These are phyloP conservation scores for Anthophora plumipes DNA, from an alignment of 2,888 invertebrate genomes.

Conservation along the genomic window DNA sequence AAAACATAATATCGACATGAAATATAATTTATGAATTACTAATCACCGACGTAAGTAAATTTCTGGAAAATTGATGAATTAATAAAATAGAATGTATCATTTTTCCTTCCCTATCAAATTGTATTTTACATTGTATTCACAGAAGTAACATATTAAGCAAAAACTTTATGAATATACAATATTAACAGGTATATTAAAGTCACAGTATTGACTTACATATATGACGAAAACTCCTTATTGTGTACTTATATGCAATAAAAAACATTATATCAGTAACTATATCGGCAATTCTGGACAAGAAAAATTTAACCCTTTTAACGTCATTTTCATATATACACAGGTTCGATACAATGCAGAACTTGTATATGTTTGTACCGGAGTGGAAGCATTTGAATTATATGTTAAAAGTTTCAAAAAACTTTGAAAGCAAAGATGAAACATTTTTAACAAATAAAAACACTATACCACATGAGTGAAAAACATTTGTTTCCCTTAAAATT, in stretches of 20 bases:
- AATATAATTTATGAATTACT: slow-evolving; percentile 23
- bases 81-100: slow-evolving; percentile 34
- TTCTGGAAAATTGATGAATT: slow-evolving; percentile 24
- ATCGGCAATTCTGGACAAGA: too few relatives aligned
- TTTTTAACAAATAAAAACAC: too few relatives aligned
- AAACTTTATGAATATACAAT: slow-evolving; percentile 44
- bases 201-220: slow-evolving; percentile 10
- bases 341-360: too few relatives aligned
- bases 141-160: slow-evolving; percentile 47
- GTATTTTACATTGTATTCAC: slow-evolving; percentile 33
- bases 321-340: too few relatives aligned
- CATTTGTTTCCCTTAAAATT: too few relatives aligned
- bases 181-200: slow-evolving; percentile 51
- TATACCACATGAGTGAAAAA: too few relatives aligned
- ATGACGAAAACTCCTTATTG: slow-evolving; percentile 44
- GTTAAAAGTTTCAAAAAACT: too few relatives aligned
- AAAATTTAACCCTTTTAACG: too few relatives aligned
- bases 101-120: slow-evolving; percentile 17
- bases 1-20: slow-evolving; percentile 33
- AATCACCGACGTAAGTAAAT: slow-evolving; percentile 24
- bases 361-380: too few relatives aligned
- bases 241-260: slow-evolving; percentile 63
- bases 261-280: slow-evolving; percentile 57
- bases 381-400: too few relatives aligned
- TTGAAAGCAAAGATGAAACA: too few relatives aligned